Evolutionary conservation across 2,797 vertebrate species (phyloP), one percentile per base, ranked within the genome.

Genomic region (Peromyscus eremicus): DNA sequence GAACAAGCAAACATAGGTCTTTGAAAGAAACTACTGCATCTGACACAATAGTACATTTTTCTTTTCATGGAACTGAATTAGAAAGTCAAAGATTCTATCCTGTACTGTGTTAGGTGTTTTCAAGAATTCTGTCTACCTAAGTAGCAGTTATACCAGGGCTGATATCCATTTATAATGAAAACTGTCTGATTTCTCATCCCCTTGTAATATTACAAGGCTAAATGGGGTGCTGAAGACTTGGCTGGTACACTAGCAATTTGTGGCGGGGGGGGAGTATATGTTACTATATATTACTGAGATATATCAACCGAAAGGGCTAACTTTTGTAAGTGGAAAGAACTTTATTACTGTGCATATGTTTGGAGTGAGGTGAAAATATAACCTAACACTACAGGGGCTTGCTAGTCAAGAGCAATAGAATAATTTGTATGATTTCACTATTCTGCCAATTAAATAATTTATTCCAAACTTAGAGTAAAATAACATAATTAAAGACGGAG

Each of bases 361-460:
- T 73, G 19, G 23, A 85, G 4, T 46, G 52, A 76, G 14, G 6
- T 32, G 32, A 86, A 84, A 84, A 77, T 9, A 91, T n/a, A 40
- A 83, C 8, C 64, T 55, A 84, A 62, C 4, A 75, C 17, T 71
- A 49, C 14, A 92, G 52, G 16, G 1, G 11, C 23, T 60, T 16
- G 40, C 4, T 34, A 17, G 4, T 88, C 46, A 93, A 83, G 23
- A 87, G 27, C 87, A 92, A n/a, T 95, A 71, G 76, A 80, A 71
- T 88, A 43, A n/a, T n/a, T 91, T 75, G 84, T 76, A 49, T 94
- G 13, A 82, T 76, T 90, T 43, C n/a, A 29, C 40, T 85, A 64
- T 37, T 66, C 1, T 60, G 6, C 0, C 5, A 57, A 57, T 13
- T 75, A n/a, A 46, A 66, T 2, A 27, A 64, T n/a, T 84, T 16